Percentiles rank a stretch among this genome's conserved stretches.
phyloP scores from a whole-genome alignment of 2,797 vertebrate species.

The Dallia pectoralis region DNA sequence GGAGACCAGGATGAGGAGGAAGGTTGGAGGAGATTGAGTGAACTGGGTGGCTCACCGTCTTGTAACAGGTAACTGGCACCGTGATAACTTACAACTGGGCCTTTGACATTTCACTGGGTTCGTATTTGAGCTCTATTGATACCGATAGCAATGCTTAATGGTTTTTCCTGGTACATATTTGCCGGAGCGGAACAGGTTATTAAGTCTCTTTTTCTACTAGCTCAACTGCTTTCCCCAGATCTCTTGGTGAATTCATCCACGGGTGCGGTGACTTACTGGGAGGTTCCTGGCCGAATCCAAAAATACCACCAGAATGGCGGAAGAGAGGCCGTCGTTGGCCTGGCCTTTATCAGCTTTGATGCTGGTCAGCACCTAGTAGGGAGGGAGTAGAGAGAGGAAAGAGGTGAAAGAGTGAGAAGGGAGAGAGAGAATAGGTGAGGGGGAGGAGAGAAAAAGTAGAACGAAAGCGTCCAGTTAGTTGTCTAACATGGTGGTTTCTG shows the following conservation, averaged over 20 bases:
- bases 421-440: no score
- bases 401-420: neutral
- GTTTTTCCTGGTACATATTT: neutral
- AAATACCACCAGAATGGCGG: conserved; percentile 89
- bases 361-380: conserved; percentile 77
- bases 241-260: neutral
- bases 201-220: no score
- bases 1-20: neutral
- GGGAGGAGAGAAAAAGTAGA: no score
- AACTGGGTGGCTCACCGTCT: neutral
- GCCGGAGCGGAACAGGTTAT: neutral
- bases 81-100: neutral
- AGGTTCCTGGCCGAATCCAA: conserved; percentile 92
- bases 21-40: neutral
- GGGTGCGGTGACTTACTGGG: conserved; percentile 80
- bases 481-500: no score
- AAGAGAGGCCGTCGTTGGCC: conserved; percentile 88
- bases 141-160: neutral
- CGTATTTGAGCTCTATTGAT: neutral
- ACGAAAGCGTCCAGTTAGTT: no score
- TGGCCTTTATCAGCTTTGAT: conserved; percentile 84
- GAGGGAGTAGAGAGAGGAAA: neutral
- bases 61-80: neutral
- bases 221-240: neutral
- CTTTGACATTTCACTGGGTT: neutral